Conservation (phyloP, 2,113 vertebrate species). For the Morone chrysops region DNA sequence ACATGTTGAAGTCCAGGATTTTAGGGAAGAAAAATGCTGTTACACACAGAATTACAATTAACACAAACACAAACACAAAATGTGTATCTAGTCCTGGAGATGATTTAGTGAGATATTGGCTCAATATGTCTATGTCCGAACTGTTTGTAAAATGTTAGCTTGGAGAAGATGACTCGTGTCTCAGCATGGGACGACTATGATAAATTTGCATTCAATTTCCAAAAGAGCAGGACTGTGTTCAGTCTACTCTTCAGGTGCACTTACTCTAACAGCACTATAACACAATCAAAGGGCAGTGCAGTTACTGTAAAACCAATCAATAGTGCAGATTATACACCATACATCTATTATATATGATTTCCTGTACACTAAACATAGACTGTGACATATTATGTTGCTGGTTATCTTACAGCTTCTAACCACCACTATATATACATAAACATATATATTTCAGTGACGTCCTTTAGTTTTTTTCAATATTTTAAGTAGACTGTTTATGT, state of each 20-base stretch:
- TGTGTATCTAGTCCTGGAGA: background rate
- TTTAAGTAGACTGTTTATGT: background rate
- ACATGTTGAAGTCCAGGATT: background rate
- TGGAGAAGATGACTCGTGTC: background rate
- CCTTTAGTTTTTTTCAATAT: background rate
- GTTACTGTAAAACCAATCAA: constrained; percentile 1
- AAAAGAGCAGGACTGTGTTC: background rate
- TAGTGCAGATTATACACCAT: background rate
- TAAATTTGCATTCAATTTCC: background rate
- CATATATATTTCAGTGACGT: background rate
- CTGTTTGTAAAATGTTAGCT: background rate
- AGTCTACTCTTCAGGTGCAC: background rate
- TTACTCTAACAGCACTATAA: background rate
- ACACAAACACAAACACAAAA: background rate
- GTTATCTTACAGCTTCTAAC: background rate
- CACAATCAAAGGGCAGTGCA: background rate
- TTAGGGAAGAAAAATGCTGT: background rate
- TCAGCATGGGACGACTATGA: background rate
- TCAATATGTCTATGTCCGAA: background rate
- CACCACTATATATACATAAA: too few relatives aligned
- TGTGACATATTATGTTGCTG: background rate
- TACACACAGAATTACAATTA: background rate
- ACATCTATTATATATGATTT: background rate
- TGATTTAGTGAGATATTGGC: background rate
- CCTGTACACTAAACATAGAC: background rate